Base-by-base conservation (phyloP, 2,888 invertebrate genomes). In the Apantesis nais region DNA sequence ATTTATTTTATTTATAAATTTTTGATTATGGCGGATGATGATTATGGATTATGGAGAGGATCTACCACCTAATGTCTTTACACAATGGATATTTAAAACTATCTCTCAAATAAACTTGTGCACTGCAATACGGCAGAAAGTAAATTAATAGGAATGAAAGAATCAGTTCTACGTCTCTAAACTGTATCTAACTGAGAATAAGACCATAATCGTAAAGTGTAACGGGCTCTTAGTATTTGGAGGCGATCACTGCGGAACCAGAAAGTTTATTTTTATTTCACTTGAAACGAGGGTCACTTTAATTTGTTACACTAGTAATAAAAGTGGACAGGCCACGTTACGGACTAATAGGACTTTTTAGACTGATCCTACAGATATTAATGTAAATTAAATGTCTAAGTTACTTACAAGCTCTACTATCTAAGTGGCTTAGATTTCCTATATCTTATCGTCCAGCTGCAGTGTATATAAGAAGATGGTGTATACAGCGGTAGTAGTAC, bases 201-300 rank as follows among this genome's bases (percentile, higher is more conserved):
- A 58, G 1, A 14, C 7, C 25, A 58, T 58, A 58, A 58, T 58
- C 58, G 29, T 58, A 58, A 29, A 58, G 55, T 55, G 25, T 25
- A 55, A 55, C 58, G 25, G 58, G 29, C 58, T 29, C 29, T 25
- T 16, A 58, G 29, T 58, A 58, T 58, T 58, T 29, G 16, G 58
- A 29, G 58, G 29, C 58, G 58, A 58, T 58, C 58, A 29, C 58
- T 58, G 16, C 16, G 16, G 29, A 58, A 58, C 58, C 58, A 58
- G 55, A 25, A 29, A 58, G 29, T 58, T 58, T 58, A 58, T 29
- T 58, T 58, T 58, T 29, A 58, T 25, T 58, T 58, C 29, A 29
- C 58, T 58, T 25, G 29, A 29, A 58, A 58, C 58, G 58, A 58
- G 58, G 58, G 58, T 58, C 58, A 16, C 14, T 58, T 58, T 58